Evolutionary conservation across 2,113 vertebrate species (phyloP).

Genomic region (Notiomystis cincta): DNA sequence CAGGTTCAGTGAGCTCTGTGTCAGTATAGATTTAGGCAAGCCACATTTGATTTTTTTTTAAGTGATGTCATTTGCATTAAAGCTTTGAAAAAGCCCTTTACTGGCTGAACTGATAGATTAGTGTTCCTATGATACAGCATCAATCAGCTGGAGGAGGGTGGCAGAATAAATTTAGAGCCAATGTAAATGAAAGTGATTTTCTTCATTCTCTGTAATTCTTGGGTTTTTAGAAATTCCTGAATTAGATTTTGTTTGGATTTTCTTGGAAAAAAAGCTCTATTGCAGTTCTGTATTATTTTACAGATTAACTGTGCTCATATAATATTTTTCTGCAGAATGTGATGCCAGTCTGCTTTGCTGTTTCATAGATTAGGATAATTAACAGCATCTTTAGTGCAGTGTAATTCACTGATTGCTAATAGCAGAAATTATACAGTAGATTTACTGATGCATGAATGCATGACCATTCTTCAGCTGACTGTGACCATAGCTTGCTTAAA

Average conservation of each 20-base stretch:
- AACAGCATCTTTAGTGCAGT: neutral
- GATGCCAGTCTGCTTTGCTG: neutral
- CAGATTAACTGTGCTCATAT: neutral
- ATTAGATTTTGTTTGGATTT: neutral
- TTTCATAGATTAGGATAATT: neutral
- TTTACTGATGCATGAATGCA: neutral
- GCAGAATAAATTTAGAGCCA: neutral
- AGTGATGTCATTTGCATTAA: neutral
- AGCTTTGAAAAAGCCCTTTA: neutral
- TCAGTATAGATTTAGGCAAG: neutral
- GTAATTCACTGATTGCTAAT: neutral
- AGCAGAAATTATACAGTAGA: neutral
- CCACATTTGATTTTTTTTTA: neutral
- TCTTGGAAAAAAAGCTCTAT: neutral
- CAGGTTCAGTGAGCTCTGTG: neutral
- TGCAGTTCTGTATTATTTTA: neutral
- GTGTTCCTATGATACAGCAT: fast-evolving
- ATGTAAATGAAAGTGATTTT: neutral
- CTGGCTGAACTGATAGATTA: neutral
- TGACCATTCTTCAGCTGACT: neutral
- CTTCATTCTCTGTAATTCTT: neutral
- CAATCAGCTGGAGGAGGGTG: neutral
- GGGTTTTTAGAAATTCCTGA: neutral
- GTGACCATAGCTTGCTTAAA: neutral
- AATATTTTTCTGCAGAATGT: neutral